Percentiles rank a stretch among this genome's conserved stretches.
Conservation (phyloP, 2,113 vertebrate genomes). For the Etheostoma spectabile region DNA sequence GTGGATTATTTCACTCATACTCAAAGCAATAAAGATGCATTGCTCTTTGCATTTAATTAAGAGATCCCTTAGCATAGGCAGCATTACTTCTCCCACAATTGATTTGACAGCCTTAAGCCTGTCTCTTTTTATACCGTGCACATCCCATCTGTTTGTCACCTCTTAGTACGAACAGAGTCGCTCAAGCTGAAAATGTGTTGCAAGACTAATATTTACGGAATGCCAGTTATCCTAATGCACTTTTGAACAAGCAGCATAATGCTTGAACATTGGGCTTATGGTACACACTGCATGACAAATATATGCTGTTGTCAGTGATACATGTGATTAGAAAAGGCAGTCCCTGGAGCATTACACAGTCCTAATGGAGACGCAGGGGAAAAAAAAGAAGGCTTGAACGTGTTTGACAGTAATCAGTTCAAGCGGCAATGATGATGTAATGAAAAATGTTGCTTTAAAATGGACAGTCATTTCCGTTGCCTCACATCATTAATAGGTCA, state of each 20-base stretch:
- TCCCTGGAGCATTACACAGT: conserved; percentile 34
- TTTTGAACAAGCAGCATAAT: conserved; percentile 45
- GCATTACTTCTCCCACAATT: conserved; percentile 58
- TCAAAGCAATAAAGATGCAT: conserved; percentile 42
- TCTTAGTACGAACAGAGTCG: conserved; percentile 73
- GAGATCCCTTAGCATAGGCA: conserved; percentile 53
- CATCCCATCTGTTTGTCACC: conserved; percentile 71
- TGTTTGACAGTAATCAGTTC: conserved; percentile 65
- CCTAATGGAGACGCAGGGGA: conserved; percentile 58
- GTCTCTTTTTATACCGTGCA: conserved; percentile 45
- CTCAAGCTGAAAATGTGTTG: conserved; percentile 74
- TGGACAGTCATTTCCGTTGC: conserved; percentile 34
- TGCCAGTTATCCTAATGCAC: conserved; percentile 66
- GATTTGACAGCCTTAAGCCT: conserved; percentile 65
- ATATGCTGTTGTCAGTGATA: conserved; percentile 35
- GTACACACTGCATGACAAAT: conserved; percentile 65
- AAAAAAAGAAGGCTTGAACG: conserved; percentile 20
- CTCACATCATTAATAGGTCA: conserved; percentile 65
- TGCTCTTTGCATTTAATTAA: conserved; percentile 61
- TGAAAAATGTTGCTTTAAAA: conserved; percentile 47
- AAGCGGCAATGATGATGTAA: conserved; percentile 59
- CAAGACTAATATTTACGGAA: conserved; percentile 77
- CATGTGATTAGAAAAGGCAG: conserved; percentile 57
- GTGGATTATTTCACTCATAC: conserved; percentile 36
- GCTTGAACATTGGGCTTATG: conserved; percentile 57